Evolutionary conservation across 2,797 vertebrate genomes (phyloP).

Genomic region (Tenualosa ilisha): DNA sequence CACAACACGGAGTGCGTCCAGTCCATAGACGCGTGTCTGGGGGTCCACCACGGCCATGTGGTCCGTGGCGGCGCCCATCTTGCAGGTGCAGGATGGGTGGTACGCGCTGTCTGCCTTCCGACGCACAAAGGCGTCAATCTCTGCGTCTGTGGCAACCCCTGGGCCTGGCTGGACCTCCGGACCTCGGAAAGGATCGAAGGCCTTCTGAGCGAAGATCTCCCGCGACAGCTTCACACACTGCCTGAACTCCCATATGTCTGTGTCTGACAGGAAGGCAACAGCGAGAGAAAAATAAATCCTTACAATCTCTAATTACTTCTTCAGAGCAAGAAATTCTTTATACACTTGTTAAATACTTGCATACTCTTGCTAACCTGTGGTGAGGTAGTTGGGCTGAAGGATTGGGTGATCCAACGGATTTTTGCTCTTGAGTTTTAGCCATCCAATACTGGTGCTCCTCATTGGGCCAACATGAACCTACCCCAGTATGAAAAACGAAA

Average conservation of each 20-base stretch:
- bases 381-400: conserved; percentile 93
- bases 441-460: conserved; percentile 88
- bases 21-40: conserved; percentile 82
- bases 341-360: too few relatives aligned
- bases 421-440: conserved; percentile 87
- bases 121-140: conserved; percentile 92
- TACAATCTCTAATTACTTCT: too few relatives aligned
- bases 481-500: conserved; percentile 19
- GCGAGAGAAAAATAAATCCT: too few relatives aligned
- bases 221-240: conserved; percentile 84
- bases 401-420: conserved; percentile 86
- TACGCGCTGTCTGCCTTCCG: conserved; percentile 91
- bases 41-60: conserved; percentile 84
- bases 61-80: conserved; percentile 88
- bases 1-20: conserved; percentile 86
- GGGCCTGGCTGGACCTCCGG: conserved; percentile 84
- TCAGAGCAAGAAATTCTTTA: too few relatives aligned
- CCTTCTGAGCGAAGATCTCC: conserved; percentile 92
- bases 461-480: conserved; percentile 94
- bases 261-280: conserved; percentile 69
- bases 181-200: conserved; percentile 87
- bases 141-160: conserved; percentile 80
- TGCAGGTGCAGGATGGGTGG: conserved; percentile 95
- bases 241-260: conserved; percentile 87
- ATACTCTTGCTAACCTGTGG: conserved; percentile 77